Evolutionary conservation across 2,113 vertebrate species (phyloP).

Genomic region (Cryptomyrus ogoouensis): DNA sequence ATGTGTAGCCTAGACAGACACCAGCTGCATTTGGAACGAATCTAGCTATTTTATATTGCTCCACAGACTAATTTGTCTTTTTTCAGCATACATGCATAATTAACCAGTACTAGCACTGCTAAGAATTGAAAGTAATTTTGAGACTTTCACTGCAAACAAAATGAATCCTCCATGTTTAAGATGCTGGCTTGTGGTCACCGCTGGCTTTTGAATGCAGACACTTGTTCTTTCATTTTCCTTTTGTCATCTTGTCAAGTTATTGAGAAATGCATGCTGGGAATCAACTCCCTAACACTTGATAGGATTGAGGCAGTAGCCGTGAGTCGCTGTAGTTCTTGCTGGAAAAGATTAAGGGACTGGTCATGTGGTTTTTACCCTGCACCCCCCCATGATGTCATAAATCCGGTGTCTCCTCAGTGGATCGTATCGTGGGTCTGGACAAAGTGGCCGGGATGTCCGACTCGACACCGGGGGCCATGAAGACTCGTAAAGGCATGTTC

Average conservation of each 20-base stretch:
- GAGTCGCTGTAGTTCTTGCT: background rate
- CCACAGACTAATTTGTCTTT: no score
- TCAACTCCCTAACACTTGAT: background rate
- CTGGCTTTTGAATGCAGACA: background rate
- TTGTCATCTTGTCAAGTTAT: background rate
- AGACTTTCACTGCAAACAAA: background rate
- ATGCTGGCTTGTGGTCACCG: background rate
- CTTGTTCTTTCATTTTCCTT: background rate
- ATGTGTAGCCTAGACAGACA: background rate
- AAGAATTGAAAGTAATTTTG: background rate
- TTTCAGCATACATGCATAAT: background rate
- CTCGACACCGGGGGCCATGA: slow-evolving; percentile 82
- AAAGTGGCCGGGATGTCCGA: slow-evolving; percentile 95
- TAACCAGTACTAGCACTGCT: background rate
- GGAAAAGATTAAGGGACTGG: background rate
- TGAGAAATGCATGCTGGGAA: background rate
- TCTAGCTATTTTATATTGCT: background rate
- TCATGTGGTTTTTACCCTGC: background rate
- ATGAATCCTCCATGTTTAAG: background rate
- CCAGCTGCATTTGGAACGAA: background rate
- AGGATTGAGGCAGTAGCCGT: background rate
- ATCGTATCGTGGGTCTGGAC: slow-evolving; percentile 93
- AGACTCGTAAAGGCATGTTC: slow-evolving; percentile 98
- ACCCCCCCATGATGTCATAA: background rate
- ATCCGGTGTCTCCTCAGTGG: slow-evolving; percentile 65